A percentile compares a stretch with the other conserved stretches of the same genome.
phyloP scores from a whole-genome alignment of 1,140 invertebrate species.

The Drosophila tsacasi region DNA sequence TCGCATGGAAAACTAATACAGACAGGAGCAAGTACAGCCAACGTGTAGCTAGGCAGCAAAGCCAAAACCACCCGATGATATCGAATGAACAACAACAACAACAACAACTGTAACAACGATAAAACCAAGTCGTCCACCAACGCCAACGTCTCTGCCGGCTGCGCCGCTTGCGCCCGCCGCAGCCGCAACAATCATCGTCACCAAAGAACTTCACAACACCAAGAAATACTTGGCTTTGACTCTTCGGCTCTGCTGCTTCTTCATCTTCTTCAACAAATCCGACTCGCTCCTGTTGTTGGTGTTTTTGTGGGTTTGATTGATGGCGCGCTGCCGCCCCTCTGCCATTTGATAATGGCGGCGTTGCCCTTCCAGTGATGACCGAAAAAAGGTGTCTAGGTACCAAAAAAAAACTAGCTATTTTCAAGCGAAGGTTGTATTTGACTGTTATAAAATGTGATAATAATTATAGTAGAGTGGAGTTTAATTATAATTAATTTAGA shows the following conservation, averaged over 20 bases:
- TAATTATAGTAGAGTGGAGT: neutral
- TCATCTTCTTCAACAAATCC: conserved; percentile 6
- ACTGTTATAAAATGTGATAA: neutral
- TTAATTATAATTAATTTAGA: neutral
- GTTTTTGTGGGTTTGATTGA: conserved; percentile 74
- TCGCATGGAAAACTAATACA: conserved; percentile 79
- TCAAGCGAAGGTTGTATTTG: neutral
- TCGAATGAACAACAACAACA: conserved; percentile 56
- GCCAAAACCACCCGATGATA: conserved; percentile 74
- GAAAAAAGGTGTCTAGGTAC: neutral
- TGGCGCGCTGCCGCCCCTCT: conserved; percentile 54
- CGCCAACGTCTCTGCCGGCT: conserved; percentile 47
- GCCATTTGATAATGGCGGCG: conserved; percentile 76
- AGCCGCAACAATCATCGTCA: conserved; percentile 78
- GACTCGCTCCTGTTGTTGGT: conserved; percentile 26
- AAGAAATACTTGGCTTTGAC: conserved; percentile 49
- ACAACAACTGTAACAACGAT: conserved; percentile 46
- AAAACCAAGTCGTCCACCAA: conserved; percentile 59
- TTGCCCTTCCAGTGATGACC: conserved; percentile 26
- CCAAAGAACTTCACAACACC: conserved; percentile 73
- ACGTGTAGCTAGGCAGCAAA: conserved; percentile 42
- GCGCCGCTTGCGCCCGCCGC: conserved; percentile 22
- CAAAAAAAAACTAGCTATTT: neutral
- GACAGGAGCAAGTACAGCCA: conserved; percentile 47
- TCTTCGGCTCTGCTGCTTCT: conserved; percentile 46